Evolutionary conservation across 2,797 vertebrate species (phyloP).

Genomic region (Alauda arvensis): DNA sequence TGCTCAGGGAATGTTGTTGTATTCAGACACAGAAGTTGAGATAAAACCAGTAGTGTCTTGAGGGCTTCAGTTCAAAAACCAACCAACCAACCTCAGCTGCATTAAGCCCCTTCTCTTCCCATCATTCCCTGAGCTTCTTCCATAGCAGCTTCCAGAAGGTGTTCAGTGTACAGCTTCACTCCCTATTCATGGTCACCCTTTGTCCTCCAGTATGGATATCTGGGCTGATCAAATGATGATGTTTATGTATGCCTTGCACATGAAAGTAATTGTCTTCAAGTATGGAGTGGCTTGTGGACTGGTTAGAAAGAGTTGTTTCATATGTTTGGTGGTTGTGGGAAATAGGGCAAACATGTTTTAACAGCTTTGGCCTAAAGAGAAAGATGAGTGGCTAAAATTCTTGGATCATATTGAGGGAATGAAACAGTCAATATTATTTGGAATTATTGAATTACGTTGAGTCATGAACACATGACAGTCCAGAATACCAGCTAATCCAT

Average conservation of each 20-base stretch:
- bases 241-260: neutral
- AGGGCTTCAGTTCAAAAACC: neutral
- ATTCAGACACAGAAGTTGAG: neutral
- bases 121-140: neutral
- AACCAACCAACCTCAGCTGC: neutral
- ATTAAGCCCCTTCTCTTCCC: neutral
- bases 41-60: neutral
- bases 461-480: neutral
- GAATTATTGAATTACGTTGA: neutral
- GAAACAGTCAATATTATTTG: neutral
- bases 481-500: neutral
- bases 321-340: neutral
- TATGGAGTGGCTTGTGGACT: neutral
- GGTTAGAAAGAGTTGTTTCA: neutral
- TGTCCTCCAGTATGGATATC: neutral
- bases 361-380: neutral
- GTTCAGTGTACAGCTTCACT: neutral
- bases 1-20: neutral
- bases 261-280: neutral
- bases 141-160: neutral
- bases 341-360: neutral
- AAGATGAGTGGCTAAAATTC: neutral
- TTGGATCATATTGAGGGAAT: neutral
- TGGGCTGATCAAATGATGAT: neutral
- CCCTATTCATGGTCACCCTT: neutral